Conservation (phyloP, 1,140 invertebrate species). For the Cotesia chilonis region DNA sequence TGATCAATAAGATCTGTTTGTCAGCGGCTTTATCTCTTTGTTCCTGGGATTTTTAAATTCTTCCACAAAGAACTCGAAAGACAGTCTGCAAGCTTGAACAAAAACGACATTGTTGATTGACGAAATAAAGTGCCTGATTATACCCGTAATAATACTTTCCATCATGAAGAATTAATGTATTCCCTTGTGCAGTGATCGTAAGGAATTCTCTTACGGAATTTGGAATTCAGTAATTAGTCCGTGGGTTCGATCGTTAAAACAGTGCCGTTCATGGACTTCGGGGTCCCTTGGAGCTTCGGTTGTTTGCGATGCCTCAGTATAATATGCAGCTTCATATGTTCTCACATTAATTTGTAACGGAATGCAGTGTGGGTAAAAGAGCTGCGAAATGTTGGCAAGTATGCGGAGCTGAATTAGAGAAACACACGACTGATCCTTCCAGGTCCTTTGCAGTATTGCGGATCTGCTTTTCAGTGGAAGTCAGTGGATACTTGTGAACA, state of each 20-base stretch:
- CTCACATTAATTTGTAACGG: too few relatives aligned
- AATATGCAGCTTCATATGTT: too few relatives aligned
- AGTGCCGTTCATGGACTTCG: not conserved
- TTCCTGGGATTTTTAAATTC: not conserved
- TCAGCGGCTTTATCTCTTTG: slow-evolving; percentile 17
- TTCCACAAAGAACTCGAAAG: too few relatives aligned
- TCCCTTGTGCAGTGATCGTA: not conserved
- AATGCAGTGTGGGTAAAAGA: too few relatives aligned
- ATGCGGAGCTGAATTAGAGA: slow-evolving; percentile 3
- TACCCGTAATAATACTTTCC: not conserved
- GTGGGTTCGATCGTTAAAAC: slow-evolving; percentile 32
- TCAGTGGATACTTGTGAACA: not conserved
- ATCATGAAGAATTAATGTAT: slow-evolving; percentile 8
- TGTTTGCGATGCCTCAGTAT: too few relatives aligned
- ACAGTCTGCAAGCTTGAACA: too few relatives aligned
- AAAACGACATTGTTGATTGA: not conserved
- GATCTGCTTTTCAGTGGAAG: not conserved
- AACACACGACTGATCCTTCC: too few relatives aligned
- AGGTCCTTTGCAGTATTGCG: too few relatives aligned
- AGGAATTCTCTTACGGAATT: slow-evolving; percentile 27
- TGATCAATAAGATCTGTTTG: slow-evolving; percentile 7
- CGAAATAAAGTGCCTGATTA: slow-evolving; percentile 4
- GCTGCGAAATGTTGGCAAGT: too few relatives aligned
- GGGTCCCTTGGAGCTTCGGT: too few relatives aligned
- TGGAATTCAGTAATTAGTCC: slow-evolving; percentile 30